Percentiles rank a stretch among this genome's conserved stretches.
Evolutionary conservation across 2,797 vertebrate genomes (phyloP).

Genomic region (Notamacropus eugenii): DNA sequence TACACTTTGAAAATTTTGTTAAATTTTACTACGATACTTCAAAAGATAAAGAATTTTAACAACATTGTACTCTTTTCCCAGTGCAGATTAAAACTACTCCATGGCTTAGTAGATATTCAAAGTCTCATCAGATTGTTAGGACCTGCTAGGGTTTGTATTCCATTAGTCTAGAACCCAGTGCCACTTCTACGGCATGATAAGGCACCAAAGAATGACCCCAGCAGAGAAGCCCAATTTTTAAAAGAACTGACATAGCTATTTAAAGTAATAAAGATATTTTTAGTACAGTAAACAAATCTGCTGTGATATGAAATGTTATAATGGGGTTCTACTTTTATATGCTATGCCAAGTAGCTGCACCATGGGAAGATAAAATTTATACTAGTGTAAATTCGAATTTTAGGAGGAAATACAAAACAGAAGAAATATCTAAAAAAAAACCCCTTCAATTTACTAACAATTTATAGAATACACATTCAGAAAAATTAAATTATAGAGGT

Average conservation of each 20-base stretch:
- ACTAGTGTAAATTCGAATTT: background rate
- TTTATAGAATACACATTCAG: conserved; percentile 21
- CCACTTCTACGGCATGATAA: background rate
- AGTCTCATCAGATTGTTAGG: background rate
- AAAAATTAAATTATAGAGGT: conserved; percentile 19
- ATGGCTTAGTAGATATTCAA: background rate
- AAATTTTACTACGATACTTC: background rate
- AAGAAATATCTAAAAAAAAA: conserved; percentile 1
- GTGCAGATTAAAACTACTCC: background rate
- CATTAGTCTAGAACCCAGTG: background rate
- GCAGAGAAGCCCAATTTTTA: background rate
- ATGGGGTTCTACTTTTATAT: background rate
- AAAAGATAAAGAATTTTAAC: background rate
- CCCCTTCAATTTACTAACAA: conserved; percentile 29
- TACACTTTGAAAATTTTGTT: background rate
- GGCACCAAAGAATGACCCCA: background rate
- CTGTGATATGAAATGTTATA: background rate
- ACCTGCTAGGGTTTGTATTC: background rate
- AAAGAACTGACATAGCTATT: background rate
- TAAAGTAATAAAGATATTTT: background rate
- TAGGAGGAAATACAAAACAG: conserved; percentile 36
- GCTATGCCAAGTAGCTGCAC: background rate
- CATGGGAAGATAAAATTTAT: background rate
- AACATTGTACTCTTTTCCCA: background rate
- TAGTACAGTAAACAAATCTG: background rate